Evolutionary conservation across 2,797 vertebrate genomes (phyloP), one percentile per base, ranked within the genome.

Genomic region (Thalassophryne amazonica): DNA sequence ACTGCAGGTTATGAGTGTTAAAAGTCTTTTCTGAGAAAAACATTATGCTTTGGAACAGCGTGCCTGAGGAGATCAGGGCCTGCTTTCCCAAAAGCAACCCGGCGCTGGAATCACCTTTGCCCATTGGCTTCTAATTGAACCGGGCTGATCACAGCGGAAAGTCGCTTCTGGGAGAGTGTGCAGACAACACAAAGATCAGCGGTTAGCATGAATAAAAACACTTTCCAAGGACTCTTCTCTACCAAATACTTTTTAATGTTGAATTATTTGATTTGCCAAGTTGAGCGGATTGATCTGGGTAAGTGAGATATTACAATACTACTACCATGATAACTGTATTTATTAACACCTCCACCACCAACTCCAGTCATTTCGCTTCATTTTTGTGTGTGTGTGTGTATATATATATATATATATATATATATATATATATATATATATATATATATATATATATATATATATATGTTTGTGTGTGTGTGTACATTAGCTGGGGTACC

Each of bases 1-100:
- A 62, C 46, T 51, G 34, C 51, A 73, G 62, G 59, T 64, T 42
- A 46, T 32, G 22, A 33, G 42, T 45, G 38, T 59, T 48, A 31
- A 46, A 63, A 65, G 49, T 58, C 7, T 29, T 43, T 57, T 63
- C 39, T 49, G 36, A 47, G 43, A 18, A 34, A 49, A 38, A 51
- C 53, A 35, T 56, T 52, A 54, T 42, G 59, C 51, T 60, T 29
- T 46, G 51, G 34, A 71, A 52, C 48, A 55, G 46, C 25, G 38
- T 42, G 48, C 51, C 54, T 6, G 55, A 72, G 47, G 60, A 68
- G 55, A 52, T 45, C 43, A 35, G 33, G 27, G 35, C 35, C 37
- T 31, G 24, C 30, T 57, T 65, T 36, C 36, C 57, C 34, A 47
- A 60, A 71, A 70, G 68, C 38, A 52, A 35, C 55, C 32, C 33